A percentile compares a stretch with the other conserved stretches of the same genome.
Conservation (phyloP, 2,888 invertebrate species). For the Nymphalis urticae region DNA sequence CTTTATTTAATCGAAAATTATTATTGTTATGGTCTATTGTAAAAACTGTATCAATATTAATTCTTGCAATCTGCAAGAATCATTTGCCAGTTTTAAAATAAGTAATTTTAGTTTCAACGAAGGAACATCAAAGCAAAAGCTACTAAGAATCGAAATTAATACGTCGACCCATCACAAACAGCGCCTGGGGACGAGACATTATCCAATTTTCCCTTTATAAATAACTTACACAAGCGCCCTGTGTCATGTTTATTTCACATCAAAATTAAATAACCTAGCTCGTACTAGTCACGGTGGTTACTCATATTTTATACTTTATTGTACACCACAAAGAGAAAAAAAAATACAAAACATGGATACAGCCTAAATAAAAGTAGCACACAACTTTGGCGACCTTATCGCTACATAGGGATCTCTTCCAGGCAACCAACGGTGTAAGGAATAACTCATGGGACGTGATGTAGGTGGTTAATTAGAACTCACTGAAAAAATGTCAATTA, state of each 20-base stretch:
- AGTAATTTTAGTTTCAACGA: neutral
- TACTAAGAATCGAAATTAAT: slow-evolving; percentile 28
- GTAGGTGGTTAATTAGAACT: neutral
- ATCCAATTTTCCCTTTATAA: slow-evolving; percentile 49
- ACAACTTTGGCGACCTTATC: too few species aligned
- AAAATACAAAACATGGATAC: too few species aligned
- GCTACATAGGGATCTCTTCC: too few species aligned
- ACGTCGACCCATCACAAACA: slow-evolving; percentile 42
- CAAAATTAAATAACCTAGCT: neutral
- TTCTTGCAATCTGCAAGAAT: neutral
- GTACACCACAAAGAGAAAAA: neutral
- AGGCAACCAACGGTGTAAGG: too few species aligned
- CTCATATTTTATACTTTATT: neutral
- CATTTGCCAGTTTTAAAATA: neutral
- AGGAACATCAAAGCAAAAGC: slow-evolving; percentile 8
- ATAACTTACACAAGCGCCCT: slow-evolving; percentile 39
- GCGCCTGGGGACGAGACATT: slow-evolving; percentile 42
- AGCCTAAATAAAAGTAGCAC: too few species aligned
- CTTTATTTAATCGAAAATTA: too few species aligned
- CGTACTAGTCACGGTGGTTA: neutral
- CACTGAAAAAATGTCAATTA: too few species aligned
- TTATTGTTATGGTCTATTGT: too few species aligned
- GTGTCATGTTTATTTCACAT: neutral
- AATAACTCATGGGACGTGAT: neutral
- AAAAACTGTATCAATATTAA: neutral